Evolutionary conservation across 2,113 vertebrate genomes (phyloP).

Genomic region (Lagopus muta): DNA sequence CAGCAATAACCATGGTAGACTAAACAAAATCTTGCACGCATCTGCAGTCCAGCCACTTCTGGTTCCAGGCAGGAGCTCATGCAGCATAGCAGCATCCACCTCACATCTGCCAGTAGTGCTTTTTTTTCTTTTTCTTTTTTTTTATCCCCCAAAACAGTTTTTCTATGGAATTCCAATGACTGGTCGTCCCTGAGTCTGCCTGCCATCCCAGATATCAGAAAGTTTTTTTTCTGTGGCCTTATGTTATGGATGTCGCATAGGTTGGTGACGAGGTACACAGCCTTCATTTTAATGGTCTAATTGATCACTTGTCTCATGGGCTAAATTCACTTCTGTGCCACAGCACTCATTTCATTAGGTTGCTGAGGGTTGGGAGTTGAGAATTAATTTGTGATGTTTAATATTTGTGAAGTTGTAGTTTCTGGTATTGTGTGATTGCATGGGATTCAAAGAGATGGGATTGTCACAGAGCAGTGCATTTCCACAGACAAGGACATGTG

Average conservation of each 20-base stretch:
- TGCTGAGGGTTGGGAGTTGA: background rate
- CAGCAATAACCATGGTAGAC: conserved; percentile 30
- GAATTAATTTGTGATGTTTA: background rate
- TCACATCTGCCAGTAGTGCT: background rate
- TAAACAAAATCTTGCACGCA: conserved; percentile 37
- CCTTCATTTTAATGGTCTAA: background rate
- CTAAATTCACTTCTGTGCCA: background rate
- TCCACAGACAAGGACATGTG: background rate
- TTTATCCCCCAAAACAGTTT: background rate
- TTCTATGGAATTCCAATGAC: background rate
- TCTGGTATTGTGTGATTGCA: background rate
- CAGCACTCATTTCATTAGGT: background rate
- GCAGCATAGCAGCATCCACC: background rate
- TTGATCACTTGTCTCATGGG: background rate
- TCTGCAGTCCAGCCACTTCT: background rate
- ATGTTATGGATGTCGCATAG: background rate
- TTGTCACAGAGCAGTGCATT: background rate
- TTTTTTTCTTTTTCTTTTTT: background rate
- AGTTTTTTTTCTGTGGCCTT: background rate
- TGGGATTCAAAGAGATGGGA: background rate
- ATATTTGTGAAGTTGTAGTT: background rate
- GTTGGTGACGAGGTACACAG: background rate
- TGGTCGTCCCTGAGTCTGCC: background rate
- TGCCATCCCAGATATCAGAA: background rate
- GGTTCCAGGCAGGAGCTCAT: background rate